phyloP scores from a whole-genome alignment of 2,797 vertebrate genomes.

The Anolis apletophallus region DNA sequence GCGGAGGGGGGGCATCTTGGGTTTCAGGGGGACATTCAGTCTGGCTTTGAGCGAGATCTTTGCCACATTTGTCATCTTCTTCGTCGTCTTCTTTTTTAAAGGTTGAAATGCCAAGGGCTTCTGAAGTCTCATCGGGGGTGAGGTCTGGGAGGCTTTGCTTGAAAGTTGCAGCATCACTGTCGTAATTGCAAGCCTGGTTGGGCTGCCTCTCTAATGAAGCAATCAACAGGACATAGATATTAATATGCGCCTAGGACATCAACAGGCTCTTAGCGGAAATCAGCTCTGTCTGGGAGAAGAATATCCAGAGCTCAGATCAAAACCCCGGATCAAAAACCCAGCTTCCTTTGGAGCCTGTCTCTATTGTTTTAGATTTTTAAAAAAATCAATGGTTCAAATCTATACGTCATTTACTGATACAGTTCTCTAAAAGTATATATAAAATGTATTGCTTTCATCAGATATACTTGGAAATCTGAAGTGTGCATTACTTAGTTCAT shows the following conservation, averaged over 20 bases:
- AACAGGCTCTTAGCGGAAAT: accelerated
- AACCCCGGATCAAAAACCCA: neutral
- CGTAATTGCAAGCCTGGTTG: constrained; percentile 86
- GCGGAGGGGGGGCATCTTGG: constrained; percentile 79
- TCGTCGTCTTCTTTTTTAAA: constrained; percentile 60
- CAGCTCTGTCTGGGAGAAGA: neutral
- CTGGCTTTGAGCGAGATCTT: constrained; percentile 76
- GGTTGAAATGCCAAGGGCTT: constrained; percentile 78
- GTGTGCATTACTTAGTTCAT: no score
- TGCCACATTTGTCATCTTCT: constrained; percentile 79
- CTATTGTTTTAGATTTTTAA: constrained; percentile 3
- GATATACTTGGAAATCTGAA: neutral
- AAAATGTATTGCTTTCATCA: neutral
- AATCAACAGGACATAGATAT: constrained; percentile 38
- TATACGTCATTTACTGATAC: neutral
- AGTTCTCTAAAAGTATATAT: neutral
- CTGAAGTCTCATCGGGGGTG: constrained; percentile 93
- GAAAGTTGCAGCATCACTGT: constrained; percentile 92
- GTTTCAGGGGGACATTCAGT: constrained; percentile 72
- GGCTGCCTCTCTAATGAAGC: constrained; percentile 81
- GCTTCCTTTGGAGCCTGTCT: neutral
- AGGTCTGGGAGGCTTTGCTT: constrained; percentile 96
- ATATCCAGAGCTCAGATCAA: constrained; percentile 15
- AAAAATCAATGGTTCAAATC: neutral
- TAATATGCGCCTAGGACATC: neutral